Evolutionary conservation across 2,797 vertebrate species (phyloP).

Genomic region (Clamator glandarius): DNA sequence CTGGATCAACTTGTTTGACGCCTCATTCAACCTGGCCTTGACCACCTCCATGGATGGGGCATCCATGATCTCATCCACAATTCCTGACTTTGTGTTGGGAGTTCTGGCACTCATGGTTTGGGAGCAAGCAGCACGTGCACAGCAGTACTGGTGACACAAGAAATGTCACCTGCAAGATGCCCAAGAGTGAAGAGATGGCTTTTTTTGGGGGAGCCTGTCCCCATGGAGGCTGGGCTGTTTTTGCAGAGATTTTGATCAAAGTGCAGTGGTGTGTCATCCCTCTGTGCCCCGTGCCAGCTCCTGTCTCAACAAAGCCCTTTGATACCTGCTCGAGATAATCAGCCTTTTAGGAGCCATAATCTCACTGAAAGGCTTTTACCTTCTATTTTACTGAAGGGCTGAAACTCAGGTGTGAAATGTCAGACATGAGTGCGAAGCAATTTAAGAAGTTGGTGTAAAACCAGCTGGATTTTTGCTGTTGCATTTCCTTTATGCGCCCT

Average conservation of each 20-base stretch:
- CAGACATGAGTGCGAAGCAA: neutral
- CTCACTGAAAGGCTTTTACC: neutral
- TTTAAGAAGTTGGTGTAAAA: neutral
- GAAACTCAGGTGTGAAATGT: constrained; percentile 37
- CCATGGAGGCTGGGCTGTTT: neutral
- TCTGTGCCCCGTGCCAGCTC: neutral
- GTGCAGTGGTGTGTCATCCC: neutral
- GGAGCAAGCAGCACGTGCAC: neutral
- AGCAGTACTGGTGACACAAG: neutral
- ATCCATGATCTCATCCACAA: no score
- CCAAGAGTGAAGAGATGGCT: neutral
- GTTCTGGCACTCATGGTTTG: neutral
- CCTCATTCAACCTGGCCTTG: no score
- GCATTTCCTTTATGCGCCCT: neutral
- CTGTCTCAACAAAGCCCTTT: neutral
- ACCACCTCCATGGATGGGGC: no score
- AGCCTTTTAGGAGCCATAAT: neutral
- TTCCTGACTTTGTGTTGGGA: neutral
- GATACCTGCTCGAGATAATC: neutral
- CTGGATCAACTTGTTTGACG: no score
- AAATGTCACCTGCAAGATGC: neutral
- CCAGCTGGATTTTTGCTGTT: neutral
- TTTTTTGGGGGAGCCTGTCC: neutral
- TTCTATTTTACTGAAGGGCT: neutral
- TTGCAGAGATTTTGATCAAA: neutral